Evolutionary conservation across 2,888 invertebrate species (phyloP), one percentile per base, ranked within the genome.

Genomic region (Nowickia ferox): DNA sequence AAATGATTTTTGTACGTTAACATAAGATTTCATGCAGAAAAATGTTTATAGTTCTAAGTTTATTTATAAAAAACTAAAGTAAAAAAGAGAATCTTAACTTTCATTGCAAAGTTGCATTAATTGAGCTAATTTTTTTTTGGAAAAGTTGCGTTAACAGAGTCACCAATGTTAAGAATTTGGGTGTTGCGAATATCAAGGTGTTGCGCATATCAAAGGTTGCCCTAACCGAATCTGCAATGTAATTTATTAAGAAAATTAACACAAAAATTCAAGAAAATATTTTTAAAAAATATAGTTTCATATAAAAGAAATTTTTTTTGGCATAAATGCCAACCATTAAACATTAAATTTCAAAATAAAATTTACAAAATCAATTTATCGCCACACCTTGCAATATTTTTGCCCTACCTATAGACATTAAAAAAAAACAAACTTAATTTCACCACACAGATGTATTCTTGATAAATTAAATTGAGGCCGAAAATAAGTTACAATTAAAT

Each of bases 331-430:
- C 17, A 79, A 10, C 30, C n/a, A 38, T 15, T 53, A 44, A n/a
- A 13, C 55, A 74, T 19, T 30, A 51, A 48, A 44, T 55, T 1
- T 40, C 42, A 10, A 10, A 44, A 55, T 65, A 57, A 51, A 72
- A 71, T 53, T 22, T 55, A 22, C 13, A 46, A 76, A 71, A 48
- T 55, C 40, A 40, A 76, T 65, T 55, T 57, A 55, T 19, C 13
- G 66, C 66, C 83, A 77, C 83, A 77, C 83, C 83, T 57, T 57
- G 30, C 19, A 71, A 71, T 48, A 48, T 42, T 30, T 30, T 30
- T 51, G 9, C 40, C 55, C 55, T 61, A 38, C 53, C 46, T 63
- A 79, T 44, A 63, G n/a, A 71, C 38, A 63, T 5, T 19, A 30
- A 30, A 30, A 30, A 66, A 63, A 79, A 81, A 38, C 44, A 69